phyloP scores from a whole-genome alignment of 2,113 vertebrate species.

The Antigone vipio region DNA sequence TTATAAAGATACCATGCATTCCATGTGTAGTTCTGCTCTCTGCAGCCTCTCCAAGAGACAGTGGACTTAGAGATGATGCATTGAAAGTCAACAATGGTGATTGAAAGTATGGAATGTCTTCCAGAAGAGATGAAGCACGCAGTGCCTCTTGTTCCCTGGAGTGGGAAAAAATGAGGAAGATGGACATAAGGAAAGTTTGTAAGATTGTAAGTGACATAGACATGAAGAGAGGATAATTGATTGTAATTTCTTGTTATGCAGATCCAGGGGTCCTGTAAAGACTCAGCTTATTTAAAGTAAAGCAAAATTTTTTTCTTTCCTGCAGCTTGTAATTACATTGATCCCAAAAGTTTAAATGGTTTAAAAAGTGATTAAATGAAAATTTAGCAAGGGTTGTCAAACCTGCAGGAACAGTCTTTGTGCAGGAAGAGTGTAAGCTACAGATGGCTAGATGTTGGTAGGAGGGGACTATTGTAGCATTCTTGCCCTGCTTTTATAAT shows the following conservation, averaged over 20 bases:
- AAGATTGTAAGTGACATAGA: background rate
- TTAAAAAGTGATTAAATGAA: background rate
- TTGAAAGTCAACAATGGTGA: background rate
- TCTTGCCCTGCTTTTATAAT: constrained; percentile 6
- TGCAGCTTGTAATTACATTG: background rate
- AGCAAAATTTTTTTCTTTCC: background rate
- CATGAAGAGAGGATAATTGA: background rate
- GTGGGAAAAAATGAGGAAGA: background rate
- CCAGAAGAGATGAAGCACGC: background rate
- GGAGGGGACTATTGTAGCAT: background rate
- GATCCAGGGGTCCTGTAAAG: background rate
- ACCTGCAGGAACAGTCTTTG: background rate
- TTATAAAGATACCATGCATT: background rate
- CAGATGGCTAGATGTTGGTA: background rate
- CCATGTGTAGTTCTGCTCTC: background rate
- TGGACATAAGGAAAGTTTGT: background rate
- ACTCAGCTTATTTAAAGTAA: background rate
- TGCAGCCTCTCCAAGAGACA: background rate
- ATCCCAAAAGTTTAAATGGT: background rate
- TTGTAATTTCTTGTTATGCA: background rate
- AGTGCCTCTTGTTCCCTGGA: background rate
- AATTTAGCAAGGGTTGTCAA: background rate
- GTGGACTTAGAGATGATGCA: background rate
- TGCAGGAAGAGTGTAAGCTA: background rate
- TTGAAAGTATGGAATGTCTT: background rate